phyloP scores from a whole-genome alignment of 2,888 invertebrate genomes.

The Hypselothyrea guttata region DNA sequence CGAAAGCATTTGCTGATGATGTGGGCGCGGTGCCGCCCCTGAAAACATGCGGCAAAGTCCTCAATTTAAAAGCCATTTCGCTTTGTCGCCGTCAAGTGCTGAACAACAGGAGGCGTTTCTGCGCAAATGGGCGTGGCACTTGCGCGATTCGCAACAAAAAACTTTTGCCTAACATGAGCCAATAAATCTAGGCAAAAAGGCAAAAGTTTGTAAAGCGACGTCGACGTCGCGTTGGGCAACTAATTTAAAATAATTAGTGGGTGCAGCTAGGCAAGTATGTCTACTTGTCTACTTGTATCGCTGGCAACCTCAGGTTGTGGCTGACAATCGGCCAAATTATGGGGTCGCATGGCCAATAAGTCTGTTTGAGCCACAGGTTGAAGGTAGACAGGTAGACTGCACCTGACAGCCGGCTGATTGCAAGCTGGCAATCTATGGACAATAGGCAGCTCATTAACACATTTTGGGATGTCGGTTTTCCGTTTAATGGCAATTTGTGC shows the following conservation, averaged over 20 bases:
- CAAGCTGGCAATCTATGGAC: conserved; percentile 17
- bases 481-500: conserved; percentile 4
- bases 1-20: conserved; percentile 20
- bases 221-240: conserved; percentile 64
- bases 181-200: conserved; percentile 65
- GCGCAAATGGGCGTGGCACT: conserved; percentile 24
- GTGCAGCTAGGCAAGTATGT: conserved; percentile 66
- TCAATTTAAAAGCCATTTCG: conserved; percentile 61
- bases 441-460: conserved; percentile 63
- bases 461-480: conserved; percentile 24
- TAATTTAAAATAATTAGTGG: conserved; percentile 76
- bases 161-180: conserved; percentile 52
- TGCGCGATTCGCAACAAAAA: conserved; percentile 37
- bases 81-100: conserved; percentile 62
- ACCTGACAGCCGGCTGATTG: conserved; percentile 39
- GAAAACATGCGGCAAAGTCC: conserved; percentile 37
- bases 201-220: conserved; percentile 51
- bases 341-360: conserved; percentile 51
- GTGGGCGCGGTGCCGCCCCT: conserved; percentile 58
- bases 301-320: conserved; percentile 31
- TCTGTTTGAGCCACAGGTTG: conserved; percentile 4
- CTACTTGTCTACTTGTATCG: no score
- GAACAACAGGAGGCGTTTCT: conserved; percentile 31
- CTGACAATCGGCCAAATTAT: conserved; percentile 69
- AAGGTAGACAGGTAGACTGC: not conserved